Percentiles rank a stretch among this genome's conserved stretches.
phyloP scores from a whole-genome alignment of 2,888 invertebrate species.

The Chloroclystis v-ata region DNA sequence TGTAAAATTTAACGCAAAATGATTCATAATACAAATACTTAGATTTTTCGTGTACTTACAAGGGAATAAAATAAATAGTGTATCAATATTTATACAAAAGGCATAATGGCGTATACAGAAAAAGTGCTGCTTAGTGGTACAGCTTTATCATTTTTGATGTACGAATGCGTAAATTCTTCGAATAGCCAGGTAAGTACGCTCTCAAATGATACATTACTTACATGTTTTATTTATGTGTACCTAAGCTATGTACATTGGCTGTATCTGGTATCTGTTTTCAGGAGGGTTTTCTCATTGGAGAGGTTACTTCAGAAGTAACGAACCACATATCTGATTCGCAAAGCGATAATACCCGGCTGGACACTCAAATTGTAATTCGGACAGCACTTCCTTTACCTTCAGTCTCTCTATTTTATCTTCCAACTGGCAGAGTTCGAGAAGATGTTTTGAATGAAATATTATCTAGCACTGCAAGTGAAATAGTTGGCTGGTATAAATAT shows the following conservation, averaged over 20 bases:
- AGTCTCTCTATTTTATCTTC: constrained; percentile 76
- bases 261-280: constrained; percentile 34
- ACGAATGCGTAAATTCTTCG: constrained; percentile 80
- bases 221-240: background rate
- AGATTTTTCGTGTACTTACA: no score
- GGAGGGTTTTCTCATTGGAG: constrained; percentile 83
- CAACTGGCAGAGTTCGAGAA: constrained; percentile 76
- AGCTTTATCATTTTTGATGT: constrained; percentile 81
- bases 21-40: no score
- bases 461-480: constrained; percentile 71
- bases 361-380: constrained; percentile 80
- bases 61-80: no score
- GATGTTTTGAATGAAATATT: constrained; percentile 74
- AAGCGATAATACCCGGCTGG: constrained; percentile 78
- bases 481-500: constrained; percentile 84
- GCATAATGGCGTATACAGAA: constrained; percentile 53
- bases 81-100: background rate
- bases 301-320: constrained; percentile 79
- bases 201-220: background rate
- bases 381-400: constrained; percentile 79
- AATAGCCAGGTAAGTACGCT: constrained; percentile 74
- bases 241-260: no score
- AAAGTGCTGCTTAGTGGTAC: constrained; percentile 79
- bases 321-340: constrained; percentile 84
- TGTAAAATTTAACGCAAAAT: no score